Base-by-base conservation (phyloP, 1,140 invertebrate genomes). In the Nixonia krombeini region DNA sequence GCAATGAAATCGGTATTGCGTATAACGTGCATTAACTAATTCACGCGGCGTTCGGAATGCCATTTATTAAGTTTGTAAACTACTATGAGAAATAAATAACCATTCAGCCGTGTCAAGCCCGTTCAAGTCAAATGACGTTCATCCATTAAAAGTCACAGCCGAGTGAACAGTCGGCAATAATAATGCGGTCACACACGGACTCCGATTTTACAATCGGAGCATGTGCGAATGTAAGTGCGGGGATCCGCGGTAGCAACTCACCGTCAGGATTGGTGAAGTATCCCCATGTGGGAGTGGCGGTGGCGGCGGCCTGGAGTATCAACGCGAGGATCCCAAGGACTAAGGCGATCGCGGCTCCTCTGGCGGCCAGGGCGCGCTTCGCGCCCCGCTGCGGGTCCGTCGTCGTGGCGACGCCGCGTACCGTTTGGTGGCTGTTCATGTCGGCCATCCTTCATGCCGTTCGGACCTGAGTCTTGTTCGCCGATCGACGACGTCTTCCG, bases 231-330 rank as follows among this genome's bases (percentile, higher is more conserved):
- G n/a, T n/a, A n/a, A n/a, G n/a, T n/a, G n/a, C n/a, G n/a, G n/a
- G n/a, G n/a, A n/a, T n/a, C n/a, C n/a, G n/a, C n/a, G n/a, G n/a
- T n/a, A n/a, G n/a, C n/a, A 37, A 83, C 86, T 85, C 70, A 89
- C 87, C 87, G 75, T 87, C 81, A 68, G 85, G 84, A 76, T 90
- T 92, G 70, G 89, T 88, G 83, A 91, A 94, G 77, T 93, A 90
- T 49, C 92, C 93, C 92, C 93, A 94, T 70, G 90, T 89, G 29
- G 92, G 93, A 40, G 92, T 89, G 28, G 91, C 92, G 13, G 92
- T 89, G 35, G 92, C 90, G 25, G 90, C 91, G 7, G 79, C 74
- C 72, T 85, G 83, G 65, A 93, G 87, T 31, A 91, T 89, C 73
- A 93, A 90, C 74, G 92, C 93, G 51, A 93, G 86, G 72, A 94